These are phyloP conservation scores for Drosophila azteca DNA, from an alignment of 1,140 invertebrate genomes.

Conservation along the genomic window DNA sequence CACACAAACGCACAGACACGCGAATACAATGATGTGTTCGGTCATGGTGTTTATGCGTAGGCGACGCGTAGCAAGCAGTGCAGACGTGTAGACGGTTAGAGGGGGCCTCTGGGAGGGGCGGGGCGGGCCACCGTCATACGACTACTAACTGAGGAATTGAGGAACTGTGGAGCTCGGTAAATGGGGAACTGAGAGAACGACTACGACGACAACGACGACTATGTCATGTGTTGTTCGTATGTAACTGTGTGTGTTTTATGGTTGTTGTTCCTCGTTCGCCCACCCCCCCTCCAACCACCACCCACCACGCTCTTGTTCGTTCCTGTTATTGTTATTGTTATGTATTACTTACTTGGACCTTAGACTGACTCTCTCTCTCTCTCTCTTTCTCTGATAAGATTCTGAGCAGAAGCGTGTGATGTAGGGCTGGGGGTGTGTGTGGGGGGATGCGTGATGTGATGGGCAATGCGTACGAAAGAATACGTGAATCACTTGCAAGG, in stretches of 20 bases:
- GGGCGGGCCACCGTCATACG: slow-evolving; percentile 29
- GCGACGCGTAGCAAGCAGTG: slow-evolving; percentile 17
- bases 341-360: slow-evolving; percentile 50
- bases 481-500: slow-evolving; percentile 29
- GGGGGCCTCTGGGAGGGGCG: slow-evolving; percentile 2
- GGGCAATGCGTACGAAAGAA: slow-evolving; percentile 10
- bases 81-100: slow-evolving; percentile 11
- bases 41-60: slow-evolving; percentile 33
- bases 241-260: slow-evolving; percentile 25
- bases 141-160: slow-evolving; percentile 6
- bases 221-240: slow-evolving; percentile 36
- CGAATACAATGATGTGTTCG: background rate
- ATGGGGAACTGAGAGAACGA: slow-evolving; percentile 9
- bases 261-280: background rate
- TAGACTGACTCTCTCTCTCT: slow-evolving; percentile 21
- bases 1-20: background rate
- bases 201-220: slow-evolving; percentile 4
- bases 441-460: slow-evolving; percentile 7
- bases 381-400: slow-evolving; percentile 29
- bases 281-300: no score
- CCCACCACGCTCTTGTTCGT: background rate
- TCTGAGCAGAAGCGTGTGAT: slow-evolving; percentile 25
- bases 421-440: background rate
- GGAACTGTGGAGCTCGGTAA: no score
- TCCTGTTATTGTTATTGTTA: slow-evolving; percentile 9